Base-by-base conservation (phyloP, 2,888 invertebrate species). In the Heliconius hortense region DNA sequence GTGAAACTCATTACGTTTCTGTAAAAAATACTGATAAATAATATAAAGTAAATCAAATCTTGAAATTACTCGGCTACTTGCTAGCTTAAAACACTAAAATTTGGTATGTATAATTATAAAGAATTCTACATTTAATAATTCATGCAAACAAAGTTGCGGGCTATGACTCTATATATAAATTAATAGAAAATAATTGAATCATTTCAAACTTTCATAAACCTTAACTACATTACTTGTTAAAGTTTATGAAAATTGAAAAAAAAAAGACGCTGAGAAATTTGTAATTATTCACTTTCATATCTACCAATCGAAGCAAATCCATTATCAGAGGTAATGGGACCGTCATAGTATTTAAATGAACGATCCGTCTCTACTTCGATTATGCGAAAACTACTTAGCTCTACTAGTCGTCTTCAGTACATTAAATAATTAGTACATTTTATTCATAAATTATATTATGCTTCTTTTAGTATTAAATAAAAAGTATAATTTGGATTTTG, bases 231-330 rank as follows among this genome's bases (percentile, higher is more conserved):
- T 35, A 35, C 8, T 35, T 8, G 31, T 8, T 35, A 31, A 31
- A 8, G 31, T 7, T 31, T 31, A 31, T 31, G 31, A 35, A 35
- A 35, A 1, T 35, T 35, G 8, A 35, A 35, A 35, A 35, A 31
- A 31, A 31, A 31, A 35, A 35, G 8, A 35, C 10, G 43, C 60
- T 26, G 18, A 62, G 62, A 71, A 71, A 35, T 48, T 35, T 63
- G 48, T 60, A 53, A 69, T 35, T 74, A 69, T 48, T 63, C 74
- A 75, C 66, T 71, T 63, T 39, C 39, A 26, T 75, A 75, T 75
- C 74, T 64, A 26, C 26, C 63, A 59, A 75, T 75, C 74, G 43
- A 64, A 66, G 28, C 59, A 59, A 43, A 70, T 75, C 60, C 62
- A 71, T 71, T 71, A 71, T 71, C 39, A 24, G 35, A 60, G 60